A percentile compares a stretch with the other conserved stretches of the same genome.
These are phyloP conservation scores for Tinamus major DNA, from an alignment of 2,797 vertebrate genomes.

Conservation along the genomic window DNA sequence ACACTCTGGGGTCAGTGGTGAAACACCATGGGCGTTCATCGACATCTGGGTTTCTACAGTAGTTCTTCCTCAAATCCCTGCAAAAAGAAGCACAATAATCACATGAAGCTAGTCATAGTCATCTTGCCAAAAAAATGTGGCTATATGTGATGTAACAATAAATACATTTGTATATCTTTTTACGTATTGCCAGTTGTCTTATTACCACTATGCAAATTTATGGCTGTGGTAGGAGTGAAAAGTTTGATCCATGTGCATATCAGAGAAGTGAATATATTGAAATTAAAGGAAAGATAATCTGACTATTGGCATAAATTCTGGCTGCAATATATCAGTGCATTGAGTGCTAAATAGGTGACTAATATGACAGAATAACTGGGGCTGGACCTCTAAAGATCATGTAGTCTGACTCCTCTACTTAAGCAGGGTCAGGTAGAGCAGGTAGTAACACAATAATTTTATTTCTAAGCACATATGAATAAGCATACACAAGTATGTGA, in stretches of 20 bases:
- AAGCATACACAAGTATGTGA: background rate
- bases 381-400: background rate
- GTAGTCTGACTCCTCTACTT: background rate
- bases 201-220: background rate
- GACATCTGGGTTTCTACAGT: conserved; percentile 93
- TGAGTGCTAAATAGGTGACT: background rate
- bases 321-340: background rate
- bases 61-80: conserved; percentile 89
- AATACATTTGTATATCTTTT: background rate
- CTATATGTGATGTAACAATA: background rate
- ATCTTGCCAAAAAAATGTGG: background rate
- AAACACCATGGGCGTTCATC: conserved; percentile 93
- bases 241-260: background rate
- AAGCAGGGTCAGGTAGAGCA: background rate
- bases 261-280: background rate
- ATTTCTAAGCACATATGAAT: background rate
- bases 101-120: background rate
- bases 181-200: background rate
- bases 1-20: conserved; percentile 86
- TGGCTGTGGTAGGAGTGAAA: background rate
- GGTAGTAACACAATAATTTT: background rate
- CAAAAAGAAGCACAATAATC: conserved; percentile 2
- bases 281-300: background rate
- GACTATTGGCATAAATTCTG: background rate
- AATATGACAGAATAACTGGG: background rate